These are phyloP conservation scores for Drosophila melanica DNA, from an alignment of 1,140 invertebrate genomes.

Conservation along the genomic window DNA sequence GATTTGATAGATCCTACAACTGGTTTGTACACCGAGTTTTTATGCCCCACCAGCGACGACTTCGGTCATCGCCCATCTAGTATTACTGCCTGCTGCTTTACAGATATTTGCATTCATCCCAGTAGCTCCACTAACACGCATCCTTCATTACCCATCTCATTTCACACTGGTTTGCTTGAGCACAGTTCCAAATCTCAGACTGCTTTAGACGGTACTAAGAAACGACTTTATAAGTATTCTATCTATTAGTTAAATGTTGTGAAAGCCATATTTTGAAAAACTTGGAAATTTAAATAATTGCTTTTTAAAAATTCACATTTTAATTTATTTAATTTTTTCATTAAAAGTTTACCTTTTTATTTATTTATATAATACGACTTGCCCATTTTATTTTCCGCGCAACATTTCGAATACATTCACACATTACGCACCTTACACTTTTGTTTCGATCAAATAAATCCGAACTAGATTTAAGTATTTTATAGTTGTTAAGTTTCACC, in stretches of 20 bases:
- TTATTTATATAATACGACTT: no score
- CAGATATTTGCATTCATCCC: constrained; percentile 50
- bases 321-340: no score
- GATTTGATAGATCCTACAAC: constrained; percentile 47
- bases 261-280: no score
- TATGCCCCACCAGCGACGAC: constrained; percentile 29
- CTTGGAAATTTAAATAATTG: background rate
- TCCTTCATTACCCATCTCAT: constrained; percentile 41
- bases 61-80: constrained; percentile 47
- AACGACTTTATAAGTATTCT: constrained; percentile 78
- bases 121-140: constrained; percentile 69
- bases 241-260: constrained; percentile 49
- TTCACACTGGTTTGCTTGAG: constrained; percentile 63
- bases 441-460: constrained; percentile 4
- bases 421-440: background rate
- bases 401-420: constrained; percentile 7
- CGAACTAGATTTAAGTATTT: constrained; percentile 35
- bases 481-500: constrained; percentile 43
- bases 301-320: no score
- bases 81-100: constrained; percentile 59
- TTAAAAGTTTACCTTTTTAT: no score
- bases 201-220: constrained; percentile 30
- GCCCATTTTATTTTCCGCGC: background rate
- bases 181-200: constrained; percentile 29
- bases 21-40: constrained; percentile 67